phyloP scores from a whole-genome alignment of 1,140 invertebrate species.

The Pygmarrhopalites habei region DNA sequence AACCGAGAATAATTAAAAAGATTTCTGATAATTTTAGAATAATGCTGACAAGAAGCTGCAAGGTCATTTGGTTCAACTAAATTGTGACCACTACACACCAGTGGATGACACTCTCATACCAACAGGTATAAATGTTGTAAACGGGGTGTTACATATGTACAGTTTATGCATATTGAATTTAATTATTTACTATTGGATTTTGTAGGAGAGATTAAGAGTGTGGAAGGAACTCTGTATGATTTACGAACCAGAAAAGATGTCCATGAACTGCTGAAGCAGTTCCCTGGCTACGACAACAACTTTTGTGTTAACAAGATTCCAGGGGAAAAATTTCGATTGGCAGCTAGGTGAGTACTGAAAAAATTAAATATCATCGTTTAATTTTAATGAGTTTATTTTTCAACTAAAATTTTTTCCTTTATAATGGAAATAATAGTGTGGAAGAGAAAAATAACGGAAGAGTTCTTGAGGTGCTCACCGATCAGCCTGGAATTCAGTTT shows the following conservation, averaged over 20 bases:
- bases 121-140: slow-evolving; percentile 47
- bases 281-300: slow-evolving; percentile 68
- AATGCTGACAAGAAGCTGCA: slow-evolving; percentile 54
- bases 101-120: slow-evolving; percentile 66
- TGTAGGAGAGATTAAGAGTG: slow-evolving; percentile 57
- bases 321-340: slow-evolving; percentile 12
- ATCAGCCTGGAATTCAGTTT: slow-evolving; percentile 84
- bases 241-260: slow-evolving; percentile 53
- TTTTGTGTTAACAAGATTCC: slow-evolving; percentile 51
- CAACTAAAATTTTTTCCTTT: neutral
- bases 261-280: slow-evolving; percentile 46
- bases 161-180: no score
- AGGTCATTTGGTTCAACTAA: slow-evolving; percentile 64
- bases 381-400: no score
- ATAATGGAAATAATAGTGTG: slow-evolving; percentile 46
- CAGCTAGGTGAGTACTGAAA: slow-evolving; percentile 9
- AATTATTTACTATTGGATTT: no score
- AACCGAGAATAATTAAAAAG: no score
- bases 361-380: neutral
- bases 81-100: slow-evolving; percentile 68
- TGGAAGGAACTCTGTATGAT: slow-evolving; percentile 61
- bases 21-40: neutral
- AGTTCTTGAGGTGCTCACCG: slow-evolving; percentile 64
- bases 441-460: slow-evolving; percentile 62
- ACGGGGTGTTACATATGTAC: neutral